These are phyloP conservation scores for Indicator indicator DNA, from an alignment of 2,113 vertebrate species.

Conservation along the genomic window DNA sequence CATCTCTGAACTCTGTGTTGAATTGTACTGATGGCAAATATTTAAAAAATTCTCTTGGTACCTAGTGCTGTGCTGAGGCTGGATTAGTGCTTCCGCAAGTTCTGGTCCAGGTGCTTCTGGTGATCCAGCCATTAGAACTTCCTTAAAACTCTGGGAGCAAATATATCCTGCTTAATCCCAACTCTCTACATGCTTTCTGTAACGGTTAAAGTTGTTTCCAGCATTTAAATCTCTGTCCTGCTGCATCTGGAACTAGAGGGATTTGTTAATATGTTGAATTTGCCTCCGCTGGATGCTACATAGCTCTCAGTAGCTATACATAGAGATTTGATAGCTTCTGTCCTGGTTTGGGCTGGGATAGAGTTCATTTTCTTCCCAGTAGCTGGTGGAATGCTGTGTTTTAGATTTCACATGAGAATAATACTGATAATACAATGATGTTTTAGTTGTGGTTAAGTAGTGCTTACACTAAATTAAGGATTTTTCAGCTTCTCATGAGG, in stretches of 20 bases:
- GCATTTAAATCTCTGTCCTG: background rate
- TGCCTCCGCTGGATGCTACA: background rate
- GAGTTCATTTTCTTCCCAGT: background rate
- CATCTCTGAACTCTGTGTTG: background rate
- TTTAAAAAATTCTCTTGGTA: background rate
- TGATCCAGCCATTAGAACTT: background rate
- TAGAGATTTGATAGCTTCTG: background rate
- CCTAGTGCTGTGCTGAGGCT: background rate
- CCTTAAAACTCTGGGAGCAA: background rate
- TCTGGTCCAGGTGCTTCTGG: background rate
- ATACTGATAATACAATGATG: background rate
- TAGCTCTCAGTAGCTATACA: background rate
- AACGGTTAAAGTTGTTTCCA: background rate
- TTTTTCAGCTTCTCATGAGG: background rate
- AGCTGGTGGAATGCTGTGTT: background rate
- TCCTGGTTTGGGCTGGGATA: background rate
- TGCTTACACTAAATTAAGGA: background rate
- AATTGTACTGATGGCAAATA: background rate
- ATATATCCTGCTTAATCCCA: background rate
- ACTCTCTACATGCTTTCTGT: fast-evolving
- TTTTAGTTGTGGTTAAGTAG: background rate
- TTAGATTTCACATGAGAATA: background rate
- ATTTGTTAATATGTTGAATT: background rate
- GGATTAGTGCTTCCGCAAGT: background rate
- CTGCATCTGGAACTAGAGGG: background rate